Base-by-base conservation (phyloP, 1,140 invertebrate genomes). In the Drosophila asahinai region DNA sequence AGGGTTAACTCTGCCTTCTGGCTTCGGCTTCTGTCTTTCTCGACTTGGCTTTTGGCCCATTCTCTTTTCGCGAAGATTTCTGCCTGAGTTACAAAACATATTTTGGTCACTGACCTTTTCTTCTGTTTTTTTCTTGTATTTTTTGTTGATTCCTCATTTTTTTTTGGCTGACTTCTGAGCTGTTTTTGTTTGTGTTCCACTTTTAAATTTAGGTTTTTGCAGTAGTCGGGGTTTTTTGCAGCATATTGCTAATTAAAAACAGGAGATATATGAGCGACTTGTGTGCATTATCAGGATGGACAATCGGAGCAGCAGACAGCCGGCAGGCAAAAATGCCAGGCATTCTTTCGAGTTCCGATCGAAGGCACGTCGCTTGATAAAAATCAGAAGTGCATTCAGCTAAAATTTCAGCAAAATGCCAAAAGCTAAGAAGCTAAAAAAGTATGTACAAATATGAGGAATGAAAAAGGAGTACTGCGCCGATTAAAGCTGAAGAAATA, bases 51-150 rank as follows among this genome's bases (percentile, higher is more conserved):
- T 58, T 77, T 77, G 76, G 60, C 77, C 67, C 77, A 55, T 80
- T 80, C 77, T 80, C 77, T 80, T 80, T 78, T 73, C 57, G 77
- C 62, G 27, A 80, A 73, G 52, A 57, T 72, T 80, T 74, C 71
- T 80, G 60, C 55, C 48, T 57, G 57, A 80, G 72, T 80, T 80
- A 75, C 78, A 80, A 80, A 80, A 80, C 78, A 80, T 80, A 80
- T 80, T 80, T 80, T 80, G 78, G 78, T 80, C 78, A 80, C 61
- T 80, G 78, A 80, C 77, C 78, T 80, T 80, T 80, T 74, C 77
- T 68, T 51, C 66, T 40, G 19, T 80, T 80, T 55, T 55, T 75
- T 57, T 48, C 25, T 54, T 78, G 61, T 51, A 52, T 72, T 72
- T 77, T 77, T 47, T 59, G 49, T 59, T 72, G 33, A 61, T 67